A percentile compares a stretch with the other conserved stretches of the same genome.
Conservation (phyloP, 2,797 vertebrate genomes). For the Odontamblyopus rebecca region DNA sequence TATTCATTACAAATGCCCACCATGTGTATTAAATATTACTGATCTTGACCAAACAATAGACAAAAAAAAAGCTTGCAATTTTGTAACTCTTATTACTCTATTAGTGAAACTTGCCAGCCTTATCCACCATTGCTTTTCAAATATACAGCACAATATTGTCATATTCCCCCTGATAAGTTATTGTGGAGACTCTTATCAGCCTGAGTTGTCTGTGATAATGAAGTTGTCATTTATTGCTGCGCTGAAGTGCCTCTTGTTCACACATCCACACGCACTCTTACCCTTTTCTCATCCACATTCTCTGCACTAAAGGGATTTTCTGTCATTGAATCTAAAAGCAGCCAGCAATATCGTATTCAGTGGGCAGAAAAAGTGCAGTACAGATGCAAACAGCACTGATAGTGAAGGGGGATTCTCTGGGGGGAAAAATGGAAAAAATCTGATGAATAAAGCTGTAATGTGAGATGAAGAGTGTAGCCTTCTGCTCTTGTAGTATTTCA, state of each 20-base stretch:
- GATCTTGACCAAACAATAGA: no score
- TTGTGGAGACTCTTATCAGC: background rate
- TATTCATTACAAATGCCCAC: no score
- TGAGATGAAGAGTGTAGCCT: conserved; percentile 37
- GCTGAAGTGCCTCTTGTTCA: conserved; percentile 12
- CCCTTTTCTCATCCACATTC: background rate
- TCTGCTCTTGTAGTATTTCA: conserved; percentile 34
- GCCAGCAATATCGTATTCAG: conserved; percentile 19
- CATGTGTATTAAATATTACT: no score
- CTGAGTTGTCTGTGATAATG: conserved; percentile 8
- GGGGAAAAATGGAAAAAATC: conserved; percentile 18
- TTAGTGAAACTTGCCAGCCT: background rate
- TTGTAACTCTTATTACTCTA: background rate
- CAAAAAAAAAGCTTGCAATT: background rate
- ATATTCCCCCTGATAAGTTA: background rate
- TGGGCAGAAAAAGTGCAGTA: conserved; percentile 32
- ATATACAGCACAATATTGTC: background rate
- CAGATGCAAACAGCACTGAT: conserved; percentile 26
- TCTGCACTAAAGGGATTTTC: background rate
- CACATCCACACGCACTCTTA: background rate
- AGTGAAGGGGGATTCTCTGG: conserved; percentile 20
- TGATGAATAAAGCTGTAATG: conserved; percentile 35
- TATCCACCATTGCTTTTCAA: background rate
- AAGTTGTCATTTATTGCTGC: conserved; percentile 11
- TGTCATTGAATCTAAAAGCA: conserved; percentile 13